Evolutionary conservation across 2,888 invertebrate species (phyloP), one percentile per base, ranked within the genome.

Genomic region (Parnassius smintheus): DNA sequence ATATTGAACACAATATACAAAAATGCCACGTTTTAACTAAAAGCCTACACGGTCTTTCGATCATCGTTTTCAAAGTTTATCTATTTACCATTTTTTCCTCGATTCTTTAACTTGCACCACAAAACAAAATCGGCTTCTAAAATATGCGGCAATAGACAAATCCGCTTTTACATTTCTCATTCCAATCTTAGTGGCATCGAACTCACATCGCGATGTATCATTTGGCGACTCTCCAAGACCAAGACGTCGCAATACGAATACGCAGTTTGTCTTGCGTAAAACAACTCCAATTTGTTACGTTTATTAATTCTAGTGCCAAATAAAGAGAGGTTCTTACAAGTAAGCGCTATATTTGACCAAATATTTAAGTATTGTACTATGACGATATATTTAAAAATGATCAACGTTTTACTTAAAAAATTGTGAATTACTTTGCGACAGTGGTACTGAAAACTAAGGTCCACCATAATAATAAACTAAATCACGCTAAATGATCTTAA

Each of bases 141-240:
- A 50, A 50, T 49, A 61, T 56, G 56, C 49, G 49, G 48, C 44
- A 49, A 54, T 55, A 48, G 44, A 60, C 55, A 60, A 60, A 56
- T 56, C 45, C 13, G 50, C 44, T 41, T 53, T 56, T 42, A 56
- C 48, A 59, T 48, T 13, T 22, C 0, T 41, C 1, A 25, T 41
- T 49, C 10, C 18, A 9, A 49, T 49, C 49, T 10, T 50, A 58
- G 44, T 50, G 51, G 58, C 52, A 52, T 52, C 52, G 51, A 22
- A 52, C 41, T 18, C 35, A 13, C 25, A 35, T 42, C 42, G 42
- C 48, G n/a, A 56, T 18, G 57, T 57, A 57, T 58, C 53, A 62
- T 62, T 62, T 62, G 61, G 61, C 61, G 18, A 18, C 12, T 42
- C 41, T 62, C 61, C 61, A 62, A 57, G 41, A 54, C 57, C 57